phyloP scores from a whole-genome alignment of 2,888 invertebrate species.

The Scotopteryx bipunctaria region DNA sequence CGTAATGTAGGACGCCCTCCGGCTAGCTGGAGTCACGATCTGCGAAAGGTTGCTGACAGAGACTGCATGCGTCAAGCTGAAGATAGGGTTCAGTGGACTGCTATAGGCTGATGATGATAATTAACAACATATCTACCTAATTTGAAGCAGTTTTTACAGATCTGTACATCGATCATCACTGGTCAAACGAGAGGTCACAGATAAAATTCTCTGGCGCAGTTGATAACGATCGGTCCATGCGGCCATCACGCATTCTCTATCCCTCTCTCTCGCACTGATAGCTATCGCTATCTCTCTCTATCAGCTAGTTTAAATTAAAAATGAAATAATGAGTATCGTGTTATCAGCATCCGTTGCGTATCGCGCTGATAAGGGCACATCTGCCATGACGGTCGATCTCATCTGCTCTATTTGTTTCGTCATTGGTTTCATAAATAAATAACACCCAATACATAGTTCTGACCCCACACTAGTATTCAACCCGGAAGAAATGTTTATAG shows the following conservation, averaged over 20 bases:
- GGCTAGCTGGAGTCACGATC: no score
- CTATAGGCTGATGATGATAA: no score
- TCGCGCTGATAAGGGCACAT: slow-evolving; percentile 61
- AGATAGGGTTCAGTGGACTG: no score
- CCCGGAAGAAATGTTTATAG: no score
- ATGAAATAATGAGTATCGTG: slow-evolving; percentile 65
- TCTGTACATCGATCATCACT: slow-evolving; percentile 21
- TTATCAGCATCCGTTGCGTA: slow-evolving; percentile 71
- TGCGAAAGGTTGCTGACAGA: no score
- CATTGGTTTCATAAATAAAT: no score
- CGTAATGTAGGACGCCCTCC: no score
- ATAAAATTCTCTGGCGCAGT: slow-evolving; percentile 46
- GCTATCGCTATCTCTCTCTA: slow-evolving; percentile 50
- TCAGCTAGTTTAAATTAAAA: slow-evolving; percentile 64
- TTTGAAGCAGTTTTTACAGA: slow-evolving; percentile 16
- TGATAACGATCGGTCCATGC: slow-evolving; percentile 57
- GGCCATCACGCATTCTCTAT: slow-evolving; percentile 62
- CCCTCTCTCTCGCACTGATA: slow-evolving; percentile 50
- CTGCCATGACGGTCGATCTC: slow-evolving; percentile 62
- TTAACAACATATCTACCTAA: no score
- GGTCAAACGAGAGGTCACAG: slow-evolving; percentile 38
- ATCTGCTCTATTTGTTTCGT: slow-evolving; percentile 45
- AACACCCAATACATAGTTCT: no score
- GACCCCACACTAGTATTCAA: no score
- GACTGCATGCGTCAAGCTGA: no score